Conservation (phyloP, 2,888 invertebrate species). For the Drosophila crucigera region DNA sequence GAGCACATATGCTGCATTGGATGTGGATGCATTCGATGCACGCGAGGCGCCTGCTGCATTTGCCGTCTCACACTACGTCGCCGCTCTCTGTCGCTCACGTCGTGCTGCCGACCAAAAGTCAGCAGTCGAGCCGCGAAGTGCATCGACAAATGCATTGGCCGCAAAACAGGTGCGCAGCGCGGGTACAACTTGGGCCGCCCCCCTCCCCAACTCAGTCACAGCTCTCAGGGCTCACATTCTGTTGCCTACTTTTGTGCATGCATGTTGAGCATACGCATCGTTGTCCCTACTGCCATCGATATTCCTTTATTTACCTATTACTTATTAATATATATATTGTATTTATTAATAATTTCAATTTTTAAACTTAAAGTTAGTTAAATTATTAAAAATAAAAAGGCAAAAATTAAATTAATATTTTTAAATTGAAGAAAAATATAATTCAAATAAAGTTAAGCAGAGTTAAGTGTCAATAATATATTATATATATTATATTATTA, state of each 20-base stretch:
- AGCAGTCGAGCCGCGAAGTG: constrained; percentile 40
- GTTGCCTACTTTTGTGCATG: constrained; percentile 38
- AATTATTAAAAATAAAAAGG: background rate
- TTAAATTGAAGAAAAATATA: background rate
- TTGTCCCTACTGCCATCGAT: background rate
- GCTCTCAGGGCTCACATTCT: background rate
- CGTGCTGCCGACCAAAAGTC: constrained; percentile 35
- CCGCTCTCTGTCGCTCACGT: constrained; percentile 25
- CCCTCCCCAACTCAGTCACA: background rate
- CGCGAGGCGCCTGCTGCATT: constrained; percentile 39
- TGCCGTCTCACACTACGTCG: constrained; percentile 53
- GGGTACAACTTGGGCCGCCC: background rate
- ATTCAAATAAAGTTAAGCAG: background rate
- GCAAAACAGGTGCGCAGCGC: constrained; percentile 47
- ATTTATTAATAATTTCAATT: background rate
- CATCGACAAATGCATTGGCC: constrained; percentile 53
- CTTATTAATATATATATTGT: background rate
- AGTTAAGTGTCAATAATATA: background rate
- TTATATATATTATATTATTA: background rate
- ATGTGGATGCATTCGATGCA: constrained; percentile 30
- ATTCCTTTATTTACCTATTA: background rate
- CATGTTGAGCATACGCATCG: background rate
- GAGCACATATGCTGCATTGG: constrained; percentile 44
- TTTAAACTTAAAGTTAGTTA: background rate
- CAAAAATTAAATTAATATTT: background rate